These are phyloP conservation scores for Hypena proboscidalis DNA, from an alignment of 2,888 invertebrate genomes.

Conservation along the genomic window DNA sequence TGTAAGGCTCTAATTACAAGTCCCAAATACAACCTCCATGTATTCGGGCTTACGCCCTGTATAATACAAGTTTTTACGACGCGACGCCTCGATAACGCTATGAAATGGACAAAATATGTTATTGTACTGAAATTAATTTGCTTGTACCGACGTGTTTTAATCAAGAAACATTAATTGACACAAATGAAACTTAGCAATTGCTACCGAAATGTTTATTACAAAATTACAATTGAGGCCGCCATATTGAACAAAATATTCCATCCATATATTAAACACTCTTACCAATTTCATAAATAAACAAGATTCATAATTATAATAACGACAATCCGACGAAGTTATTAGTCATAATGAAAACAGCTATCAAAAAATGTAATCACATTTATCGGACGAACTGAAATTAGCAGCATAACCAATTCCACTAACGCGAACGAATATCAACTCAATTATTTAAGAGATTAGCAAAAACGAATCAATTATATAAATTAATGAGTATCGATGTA, in stretches of 20 bases:
- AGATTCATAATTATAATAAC: too few relatives aligned
- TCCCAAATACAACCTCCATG: slow-evolving; percentile 20
- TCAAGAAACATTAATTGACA: not conserved
- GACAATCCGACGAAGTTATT: too few relatives aligned
- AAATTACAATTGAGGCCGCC: too few relatives aligned
- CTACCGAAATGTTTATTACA: not conserved
- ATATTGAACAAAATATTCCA: too few relatives aligned
- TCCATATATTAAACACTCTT: too few relatives aligned
- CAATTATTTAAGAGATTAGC: slow-evolving; percentile 37
- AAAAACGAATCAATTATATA: slow-evolving; percentile 38
- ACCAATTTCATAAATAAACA: too few relatives aligned
- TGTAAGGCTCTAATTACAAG: slow-evolving; percentile 34
- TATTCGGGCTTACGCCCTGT: slow-evolving; percentile 27
- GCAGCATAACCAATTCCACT: not conserved
- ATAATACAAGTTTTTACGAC: slow-evolving; percentile 17
- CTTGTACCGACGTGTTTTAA: not conserved
- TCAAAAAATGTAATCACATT: too few relatives aligned
- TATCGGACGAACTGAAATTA: too few relatives aligned
- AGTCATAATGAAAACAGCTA: too few relatives aligned
- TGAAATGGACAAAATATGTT: slow-evolving; percentile 15
- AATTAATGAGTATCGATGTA: slow-evolving; percentile 46
- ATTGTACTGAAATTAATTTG: slow-evolving; percentile 2
- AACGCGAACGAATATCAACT: slow-evolving; percentile 10
- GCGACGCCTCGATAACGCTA: slow-evolving; percentile 6
- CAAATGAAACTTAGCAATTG: not conserved